Conservation (phyloP, 1,140 invertebrate genomes). For the Drosophila novamexicana region DNA sequence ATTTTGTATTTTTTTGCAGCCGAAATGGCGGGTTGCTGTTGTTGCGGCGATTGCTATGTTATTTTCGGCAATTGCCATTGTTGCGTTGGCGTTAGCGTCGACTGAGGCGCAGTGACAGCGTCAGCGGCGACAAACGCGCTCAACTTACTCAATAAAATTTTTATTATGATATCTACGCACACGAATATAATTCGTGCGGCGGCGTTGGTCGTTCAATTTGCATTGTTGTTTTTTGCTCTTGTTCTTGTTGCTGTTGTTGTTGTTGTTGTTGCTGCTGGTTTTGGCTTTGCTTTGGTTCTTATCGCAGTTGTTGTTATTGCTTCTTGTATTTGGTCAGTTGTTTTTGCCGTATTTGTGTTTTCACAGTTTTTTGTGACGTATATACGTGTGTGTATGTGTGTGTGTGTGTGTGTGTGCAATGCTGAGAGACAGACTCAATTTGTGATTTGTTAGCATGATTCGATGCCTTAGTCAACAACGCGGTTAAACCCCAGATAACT, state of each 20-base stretch:
- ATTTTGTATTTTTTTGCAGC: conserved; percentile 15
- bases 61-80: conserved; percentile 62
- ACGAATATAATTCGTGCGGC: conserved; percentile 47
- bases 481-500: background rate
- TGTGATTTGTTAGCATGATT: conserved; percentile 36
- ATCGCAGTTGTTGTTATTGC: conserved; percentile 32
- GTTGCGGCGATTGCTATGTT: conserved; percentile 28
- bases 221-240: conserved; percentile 17
- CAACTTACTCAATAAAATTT: conserved; percentile 84
- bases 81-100: conserved; percentile 35
- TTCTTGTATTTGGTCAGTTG: conserved; percentile 43
- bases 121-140: conserved; percentile 49
- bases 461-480: conserved; percentile 3
- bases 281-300: conserved; percentile 42
- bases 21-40: conserved; percentile 9
- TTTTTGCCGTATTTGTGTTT: conserved; percentile 22
- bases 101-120: conserved; percentile 13
- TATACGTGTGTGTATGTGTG: background rate
- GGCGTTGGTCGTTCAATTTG: conserved; percentile 34
- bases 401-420: background rate
- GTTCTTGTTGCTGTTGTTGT: conserved; percentile 5
- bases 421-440: background rate
- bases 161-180: conserved; percentile 82
- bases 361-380: conserved; percentile 40
- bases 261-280: background rate